These are phyloP conservation scores for Acleris emargana DNA, from an alignment of 2,888 invertebrate species.

Conservation along the genomic window DNA sequence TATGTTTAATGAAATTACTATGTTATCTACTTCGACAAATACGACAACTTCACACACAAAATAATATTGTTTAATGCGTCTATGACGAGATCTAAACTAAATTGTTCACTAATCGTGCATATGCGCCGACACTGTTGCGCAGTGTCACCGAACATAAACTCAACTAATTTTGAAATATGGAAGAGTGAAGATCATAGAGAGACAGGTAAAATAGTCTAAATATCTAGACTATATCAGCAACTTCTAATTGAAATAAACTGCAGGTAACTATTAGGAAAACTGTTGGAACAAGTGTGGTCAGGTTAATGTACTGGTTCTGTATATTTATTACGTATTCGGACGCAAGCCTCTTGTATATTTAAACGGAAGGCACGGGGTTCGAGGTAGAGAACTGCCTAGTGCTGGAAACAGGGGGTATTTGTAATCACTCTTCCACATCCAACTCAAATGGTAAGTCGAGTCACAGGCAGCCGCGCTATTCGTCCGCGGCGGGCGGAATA, in stretches of 20 bases:
- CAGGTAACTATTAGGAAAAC: conserved; percentile 22
- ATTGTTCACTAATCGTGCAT: conserved; percentile 75
- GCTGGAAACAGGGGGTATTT: conserved; percentile 47
- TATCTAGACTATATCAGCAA: conserved; percentile 54
- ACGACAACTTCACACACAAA: conserved; percentile 65
- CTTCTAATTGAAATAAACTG: conserved; percentile 46
- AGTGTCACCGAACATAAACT: conserved; percentile 46
- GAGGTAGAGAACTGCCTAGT: conserved; percentile 52
- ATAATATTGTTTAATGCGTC: conserved; percentile 68
- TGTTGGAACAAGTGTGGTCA: conserved; percentile 8
- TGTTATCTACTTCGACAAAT: conserved; percentile 58
- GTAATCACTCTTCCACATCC: conserved; percentile 83
- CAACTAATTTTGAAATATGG: conserved; percentile 75
- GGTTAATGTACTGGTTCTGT: conserved; percentile 39
- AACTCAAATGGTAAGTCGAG: conserved; percentile 68
- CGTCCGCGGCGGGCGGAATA: conserved; percentile 45
- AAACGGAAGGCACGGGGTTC: conserved; percentile 14
- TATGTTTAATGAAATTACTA: conserved; percentile 50
- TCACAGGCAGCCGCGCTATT: conserved; percentile 74
- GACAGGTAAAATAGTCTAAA: conserved; percentile 65
- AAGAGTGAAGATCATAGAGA: conserved; percentile 78
- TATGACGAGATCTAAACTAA: conserved; percentile 65
- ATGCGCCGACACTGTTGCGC: conserved; percentile 58
- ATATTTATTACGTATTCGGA: conserved; percentile 54
- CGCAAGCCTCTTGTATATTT: conserved; percentile 22